Evolutionary conservation across 1,140 invertebrate genomes (phyloP).

Genomic region (Microplitis demolitor): DNA sequence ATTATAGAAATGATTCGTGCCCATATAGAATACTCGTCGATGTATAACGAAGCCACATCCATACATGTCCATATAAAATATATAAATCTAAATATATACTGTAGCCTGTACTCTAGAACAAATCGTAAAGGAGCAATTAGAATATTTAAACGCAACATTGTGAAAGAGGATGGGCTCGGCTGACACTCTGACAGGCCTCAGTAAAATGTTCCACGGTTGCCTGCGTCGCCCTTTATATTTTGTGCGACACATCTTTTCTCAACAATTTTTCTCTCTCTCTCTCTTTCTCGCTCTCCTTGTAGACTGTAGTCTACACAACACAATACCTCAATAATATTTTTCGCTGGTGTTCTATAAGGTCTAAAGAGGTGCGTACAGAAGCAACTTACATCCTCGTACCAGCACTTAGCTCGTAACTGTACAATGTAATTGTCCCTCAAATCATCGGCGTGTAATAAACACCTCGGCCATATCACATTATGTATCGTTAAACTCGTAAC

Average conservation of each 20-base stretch:
- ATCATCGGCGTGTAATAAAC: too few relatives aligned
- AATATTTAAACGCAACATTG: slow-evolving; percentile 50
- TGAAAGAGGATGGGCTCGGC: slow-evolving; percentile 58
- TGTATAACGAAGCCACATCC: slow-evolving; percentile 27
- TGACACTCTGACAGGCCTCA: slow-evolving; percentile 52
- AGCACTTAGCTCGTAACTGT: too few relatives aligned
- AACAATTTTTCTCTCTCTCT: background rate
- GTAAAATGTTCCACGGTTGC: slow-evolving; percentile 55
- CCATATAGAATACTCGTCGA: slow-evolving; percentile 23
- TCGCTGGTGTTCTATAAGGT: background rate
- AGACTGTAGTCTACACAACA: background rate
- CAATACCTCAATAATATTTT: background rate
- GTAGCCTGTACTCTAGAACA: background rate
- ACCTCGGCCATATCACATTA: too few relatives aligned
- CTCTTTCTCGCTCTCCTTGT: background rate
- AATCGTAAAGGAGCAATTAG: slow-evolving; percentile 41
- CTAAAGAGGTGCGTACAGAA: background rate
- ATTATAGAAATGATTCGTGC: background rate
- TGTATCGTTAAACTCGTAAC: too few relatives aligned
- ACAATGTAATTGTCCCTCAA: too few relatives aligned
- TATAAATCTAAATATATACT: background rate
- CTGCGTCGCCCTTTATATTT: slow-evolving; percentile 32
- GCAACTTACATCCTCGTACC: too few relatives aligned
- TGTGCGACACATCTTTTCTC: background rate
- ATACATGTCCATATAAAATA: background rate